Conservation (phyloP, 2,113 vertebrate genomes). For the Pteronura brasiliensis region DNA sequence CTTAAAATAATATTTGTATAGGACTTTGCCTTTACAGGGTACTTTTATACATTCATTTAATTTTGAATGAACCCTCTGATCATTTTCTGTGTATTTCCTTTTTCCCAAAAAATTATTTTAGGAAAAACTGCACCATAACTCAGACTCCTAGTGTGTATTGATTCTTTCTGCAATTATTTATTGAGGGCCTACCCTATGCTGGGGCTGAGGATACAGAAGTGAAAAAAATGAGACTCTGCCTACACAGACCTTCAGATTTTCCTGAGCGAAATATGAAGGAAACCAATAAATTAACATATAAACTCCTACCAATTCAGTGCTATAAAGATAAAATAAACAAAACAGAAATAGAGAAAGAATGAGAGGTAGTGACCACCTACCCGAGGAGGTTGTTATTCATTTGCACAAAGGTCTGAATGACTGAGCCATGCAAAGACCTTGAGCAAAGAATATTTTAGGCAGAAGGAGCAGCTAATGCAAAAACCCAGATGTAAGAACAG, state of each 20-base stretch:
- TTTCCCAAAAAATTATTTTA: not conserved
- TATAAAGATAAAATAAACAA: not conserved
- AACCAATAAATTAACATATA: not conserved
- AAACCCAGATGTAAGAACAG: not conserved
- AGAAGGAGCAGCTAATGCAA: not conserved
- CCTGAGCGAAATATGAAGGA: not conserved
- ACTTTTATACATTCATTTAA: conserved; percentile 46
- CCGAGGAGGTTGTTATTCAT: not conserved
- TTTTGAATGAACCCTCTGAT: not conserved
- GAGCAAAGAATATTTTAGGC: not conserved
- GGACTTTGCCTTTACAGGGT: not conserved
- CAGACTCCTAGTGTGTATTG: not conserved
- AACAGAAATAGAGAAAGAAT: not conserved
- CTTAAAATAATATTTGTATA: not conserved
- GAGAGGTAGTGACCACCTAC: too few species aligned
- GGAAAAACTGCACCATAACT: conserved; percentile 14
- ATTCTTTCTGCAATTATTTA: not conserved
- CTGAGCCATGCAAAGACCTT: not conserved
- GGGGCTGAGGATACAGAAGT: not conserved
- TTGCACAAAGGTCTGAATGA: not conserved
- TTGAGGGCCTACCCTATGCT: not conserved
- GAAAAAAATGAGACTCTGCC: not conserved
- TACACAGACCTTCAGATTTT: not conserved
- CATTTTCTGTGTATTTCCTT: not conserved
- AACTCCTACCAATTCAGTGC: not conserved